phyloP scores from a whole-genome alignment of 92 coral and sea anemone genomes.

The Phenganax stokvisi region DNA sequence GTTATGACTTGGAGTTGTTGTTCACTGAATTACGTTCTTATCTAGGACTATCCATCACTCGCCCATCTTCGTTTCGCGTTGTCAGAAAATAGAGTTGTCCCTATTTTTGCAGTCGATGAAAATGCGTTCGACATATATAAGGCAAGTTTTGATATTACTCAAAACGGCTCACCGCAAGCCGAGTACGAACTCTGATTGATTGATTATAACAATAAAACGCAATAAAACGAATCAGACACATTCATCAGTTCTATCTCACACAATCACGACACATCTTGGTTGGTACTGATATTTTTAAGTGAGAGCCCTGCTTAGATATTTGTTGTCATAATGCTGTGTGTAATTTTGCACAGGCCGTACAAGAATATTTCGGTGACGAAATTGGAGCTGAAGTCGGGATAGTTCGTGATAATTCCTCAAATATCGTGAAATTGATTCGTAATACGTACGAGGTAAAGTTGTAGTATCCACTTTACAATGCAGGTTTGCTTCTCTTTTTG shows the following conservation, averaged over 20 bases:
- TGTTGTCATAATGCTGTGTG: no score
- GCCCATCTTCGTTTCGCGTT: constrained; percentile 68
- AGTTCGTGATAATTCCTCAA: constrained; percentile 70
- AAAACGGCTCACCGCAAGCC: no score
- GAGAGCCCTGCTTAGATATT: no score
- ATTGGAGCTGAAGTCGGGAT: constrained; percentile 74
- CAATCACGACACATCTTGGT: no score
- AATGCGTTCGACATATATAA: constrained; percentile 57
- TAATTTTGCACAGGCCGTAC: no score
- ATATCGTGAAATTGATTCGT: constrained; percentile 72
- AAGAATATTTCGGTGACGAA: constrained; percentile 65
- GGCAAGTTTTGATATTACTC: constrained; percentile 41
- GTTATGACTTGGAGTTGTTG: not conserved
- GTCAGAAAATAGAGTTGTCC: constrained; percentile 66
- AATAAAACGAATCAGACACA: no score
- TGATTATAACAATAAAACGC: no score
- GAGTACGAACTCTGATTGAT: no score
- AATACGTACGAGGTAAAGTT: constrained; percentile 73
- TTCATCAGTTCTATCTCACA: no score
- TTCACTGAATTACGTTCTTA: not conserved
- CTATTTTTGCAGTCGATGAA: constrained; percentile 77
- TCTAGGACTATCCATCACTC: constrained; percentile 85
- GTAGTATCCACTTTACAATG: not conserved
- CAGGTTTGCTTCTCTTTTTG: not conserved
- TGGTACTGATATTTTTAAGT: no score